These are phyloP conservation scores for Macrosteles quadrilineatus DNA, from an alignment of 1,140 invertebrate species.

Conservation along the genomic window DNA sequence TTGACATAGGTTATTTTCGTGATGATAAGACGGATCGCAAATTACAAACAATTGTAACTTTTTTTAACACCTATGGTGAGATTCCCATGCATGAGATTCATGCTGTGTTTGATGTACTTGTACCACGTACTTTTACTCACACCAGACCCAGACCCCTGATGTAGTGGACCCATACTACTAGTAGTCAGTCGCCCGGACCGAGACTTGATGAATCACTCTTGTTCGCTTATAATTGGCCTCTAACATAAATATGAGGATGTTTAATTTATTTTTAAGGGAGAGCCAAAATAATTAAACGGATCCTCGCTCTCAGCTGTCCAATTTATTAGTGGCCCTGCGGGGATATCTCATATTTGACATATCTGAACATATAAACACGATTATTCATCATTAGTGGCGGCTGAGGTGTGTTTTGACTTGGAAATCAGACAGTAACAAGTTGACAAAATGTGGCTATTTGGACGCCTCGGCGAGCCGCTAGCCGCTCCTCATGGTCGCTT, in stretches of 20 bases:
- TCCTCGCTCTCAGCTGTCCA: not conserved
- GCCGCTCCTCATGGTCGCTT: too few relatives aligned
- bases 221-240: slow-evolving; percentile 9
- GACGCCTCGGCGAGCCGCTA: too few relatives aligned
- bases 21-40: too few relatives aligned
- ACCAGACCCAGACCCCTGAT: too few relatives aligned
- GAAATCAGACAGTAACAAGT: slow-evolving; percentile 21
- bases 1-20: too few relatives aligned
- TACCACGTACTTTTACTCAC: too few relatives aligned
- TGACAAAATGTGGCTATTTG: slow-evolving; percentile 13
- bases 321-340: slow-evolving; percentile 1
- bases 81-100: too few relatives aligned
- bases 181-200: too few relatives aligned
- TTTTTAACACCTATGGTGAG: too few relatives aligned
- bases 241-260: not conserved
- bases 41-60: too few relatives aligned
- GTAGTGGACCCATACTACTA: too few relatives aligned
- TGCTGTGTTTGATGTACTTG: too few relatives aligned
- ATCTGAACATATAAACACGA: slow-evolving; percentile 17
- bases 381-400: slow-evolving; percentile 21
- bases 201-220: slow-evolving; percentile 7
- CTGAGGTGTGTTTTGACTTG: slow-evolving; percentile 17
- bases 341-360: slow-evolving; percentile 17
- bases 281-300: slow-evolving; percentile 11
- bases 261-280: not conserved